Conservation (phyloP, 2,797 vertebrate species). For the Anomalospiza imberbis region DNA sequence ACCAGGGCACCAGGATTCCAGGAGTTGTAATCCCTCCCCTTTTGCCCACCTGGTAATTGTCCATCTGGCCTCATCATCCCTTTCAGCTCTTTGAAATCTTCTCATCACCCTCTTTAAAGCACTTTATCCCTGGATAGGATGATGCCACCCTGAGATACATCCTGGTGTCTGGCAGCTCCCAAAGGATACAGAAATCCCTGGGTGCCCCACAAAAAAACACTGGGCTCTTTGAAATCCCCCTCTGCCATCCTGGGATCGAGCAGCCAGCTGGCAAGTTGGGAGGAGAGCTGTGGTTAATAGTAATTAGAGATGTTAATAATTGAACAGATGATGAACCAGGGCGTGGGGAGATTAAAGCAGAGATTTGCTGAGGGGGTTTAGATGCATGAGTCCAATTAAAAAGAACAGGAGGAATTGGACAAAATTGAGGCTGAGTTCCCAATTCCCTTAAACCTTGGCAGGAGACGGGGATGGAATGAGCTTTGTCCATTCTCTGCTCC, state of each 20-base stretch:
- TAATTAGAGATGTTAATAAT: constrained; percentile 48
- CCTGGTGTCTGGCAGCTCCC: background rate
- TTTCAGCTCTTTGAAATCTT: background rate
- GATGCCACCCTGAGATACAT: background rate
- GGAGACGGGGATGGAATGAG: fast-evolving
- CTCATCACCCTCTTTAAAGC: background rate
- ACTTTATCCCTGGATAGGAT: background rate
- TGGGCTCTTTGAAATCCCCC: background rate
- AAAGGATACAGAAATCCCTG: background rate
- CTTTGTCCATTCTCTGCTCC: fast-evolving
- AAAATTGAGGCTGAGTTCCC: background rate
- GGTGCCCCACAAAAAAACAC: background rate
- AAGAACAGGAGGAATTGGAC: background rate
- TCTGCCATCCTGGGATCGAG: background rate
- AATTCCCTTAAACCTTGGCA: background rate
- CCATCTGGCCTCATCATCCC: background rate
- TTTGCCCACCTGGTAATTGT: background rate
- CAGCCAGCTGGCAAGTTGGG: background rate
- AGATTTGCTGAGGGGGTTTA: constrained; percentile 16
- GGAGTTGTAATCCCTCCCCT: background rate
- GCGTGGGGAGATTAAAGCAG: background rate
- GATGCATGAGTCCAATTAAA: background rate
- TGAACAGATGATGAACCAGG: background rate
- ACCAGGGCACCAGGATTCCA: too few species aligned
- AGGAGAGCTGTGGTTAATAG: background rate